Evolutionary conservation across 2,113 vertebrate genomes (phyloP).

Genomic region (Zosterops japonicus): DNA sequence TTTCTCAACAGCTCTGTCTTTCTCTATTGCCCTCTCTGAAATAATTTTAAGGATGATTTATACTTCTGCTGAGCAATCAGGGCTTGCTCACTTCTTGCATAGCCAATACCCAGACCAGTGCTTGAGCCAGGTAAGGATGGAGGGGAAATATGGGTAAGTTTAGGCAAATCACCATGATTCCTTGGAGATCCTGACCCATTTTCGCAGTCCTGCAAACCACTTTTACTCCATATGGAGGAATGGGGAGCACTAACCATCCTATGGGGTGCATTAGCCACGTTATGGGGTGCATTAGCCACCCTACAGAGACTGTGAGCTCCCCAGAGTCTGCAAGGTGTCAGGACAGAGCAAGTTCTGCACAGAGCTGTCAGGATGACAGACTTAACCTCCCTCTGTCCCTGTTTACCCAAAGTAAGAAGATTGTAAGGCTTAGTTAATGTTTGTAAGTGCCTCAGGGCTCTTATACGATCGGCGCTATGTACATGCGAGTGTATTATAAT

Average conservation of each 20-base stretch:
- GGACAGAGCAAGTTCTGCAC: not conserved
- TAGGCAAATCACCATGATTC: not conserved
- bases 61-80: not conserved
- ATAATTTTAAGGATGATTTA: not conserved
- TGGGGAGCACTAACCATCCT: not conserved
- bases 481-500: conserved; percentile 30
- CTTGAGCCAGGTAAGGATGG: not conserved
- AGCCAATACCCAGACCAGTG: no score
- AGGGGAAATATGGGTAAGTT: not conserved
- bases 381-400: conserved; percentile 64
- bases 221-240: not conserved
- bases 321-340: not conserved
- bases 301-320: not conserved
- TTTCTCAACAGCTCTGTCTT: not conserved
- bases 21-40: not conserved
- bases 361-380: conserved; percentile 56
- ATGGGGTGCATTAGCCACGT: not conserved
- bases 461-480: not conserved
- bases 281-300: not conserved
- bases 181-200: not conserved
- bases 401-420: conserved; percentile 67
- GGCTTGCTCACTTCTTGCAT: not conserved
- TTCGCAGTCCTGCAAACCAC: not conserved
- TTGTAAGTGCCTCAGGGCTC: conserved; percentile 58
- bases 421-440: conserved; percentile 58